Evolutionary conservation across 2,113 vertebrate genomes (phyloP).

Genomic region (Ochotona princeps): DNA sequence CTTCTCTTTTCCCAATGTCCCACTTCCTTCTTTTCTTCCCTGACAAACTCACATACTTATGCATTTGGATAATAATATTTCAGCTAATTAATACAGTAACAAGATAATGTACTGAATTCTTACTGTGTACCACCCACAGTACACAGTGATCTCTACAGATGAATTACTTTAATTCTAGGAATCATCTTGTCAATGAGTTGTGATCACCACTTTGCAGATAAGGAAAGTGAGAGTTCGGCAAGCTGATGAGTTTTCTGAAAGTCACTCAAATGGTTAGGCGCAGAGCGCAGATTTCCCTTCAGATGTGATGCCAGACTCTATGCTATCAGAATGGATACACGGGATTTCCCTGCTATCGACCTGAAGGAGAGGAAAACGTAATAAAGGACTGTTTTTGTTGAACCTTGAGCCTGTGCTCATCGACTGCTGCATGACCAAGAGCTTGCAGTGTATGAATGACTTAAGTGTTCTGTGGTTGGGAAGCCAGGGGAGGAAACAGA

Average conservation of each 20-base stretch:
- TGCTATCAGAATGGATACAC: accelerated
- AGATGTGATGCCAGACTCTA: neutral
- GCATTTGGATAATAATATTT: neutral
- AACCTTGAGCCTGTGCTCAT: neutral
- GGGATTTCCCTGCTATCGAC: neutral
- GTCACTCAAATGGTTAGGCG: neutral
- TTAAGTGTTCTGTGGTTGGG: too few relatives aligned
- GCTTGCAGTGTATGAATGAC: neutral
- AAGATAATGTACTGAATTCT: neutral
- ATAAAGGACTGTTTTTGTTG: neutral
- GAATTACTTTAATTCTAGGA: neutral
- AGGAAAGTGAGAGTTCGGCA: neutral
- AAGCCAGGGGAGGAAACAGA: neutral
- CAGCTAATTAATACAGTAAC: neutral
- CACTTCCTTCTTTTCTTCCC: neutral
- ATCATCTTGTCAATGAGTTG: neutral
- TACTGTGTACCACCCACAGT: neutral
- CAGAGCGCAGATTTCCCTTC: neutral
- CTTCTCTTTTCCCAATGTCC: neutral
- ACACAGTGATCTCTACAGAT: neutral
- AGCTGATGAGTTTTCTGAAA: neutral
- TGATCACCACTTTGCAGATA: neutral
- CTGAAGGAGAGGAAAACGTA: neutral
- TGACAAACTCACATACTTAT: neutral
- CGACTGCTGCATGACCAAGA: neutral